Conservation (phyloP, 2,888 invertebrate species). For the Acronicta alni region DNA sequence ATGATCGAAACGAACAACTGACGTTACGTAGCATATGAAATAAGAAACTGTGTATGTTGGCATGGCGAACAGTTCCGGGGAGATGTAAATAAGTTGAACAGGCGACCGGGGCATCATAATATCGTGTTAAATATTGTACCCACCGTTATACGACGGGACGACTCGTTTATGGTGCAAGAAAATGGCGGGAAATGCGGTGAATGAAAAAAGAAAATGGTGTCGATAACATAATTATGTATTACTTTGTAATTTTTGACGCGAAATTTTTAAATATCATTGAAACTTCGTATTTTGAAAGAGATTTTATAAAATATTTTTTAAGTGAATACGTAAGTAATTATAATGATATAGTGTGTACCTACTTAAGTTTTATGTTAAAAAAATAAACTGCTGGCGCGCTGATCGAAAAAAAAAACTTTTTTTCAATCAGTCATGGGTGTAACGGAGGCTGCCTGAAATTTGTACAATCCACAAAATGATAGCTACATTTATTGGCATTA, state of each 20-base stretch:
- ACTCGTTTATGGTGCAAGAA: constrained; percentile 35
- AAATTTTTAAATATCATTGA: no score
- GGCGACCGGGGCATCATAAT: constrained; percentile 32
- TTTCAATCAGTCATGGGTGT: no score
- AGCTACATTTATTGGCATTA: background rate
- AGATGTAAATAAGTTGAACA: constrained; percentile 49
- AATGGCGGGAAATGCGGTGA: constrained; percentile 18
- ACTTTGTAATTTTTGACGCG: no score
- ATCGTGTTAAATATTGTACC: constrained; percentile 44
- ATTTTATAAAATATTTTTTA: no score
- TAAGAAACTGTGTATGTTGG: no score
- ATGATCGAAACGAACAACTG: constrained; percentile 19
- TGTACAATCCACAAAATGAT: background rate
- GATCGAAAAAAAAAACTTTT: no score
- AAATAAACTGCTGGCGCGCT: no score
- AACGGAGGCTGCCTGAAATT: background rate
- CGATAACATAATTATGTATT: no score
- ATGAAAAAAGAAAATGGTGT: constrained; percentile 34
- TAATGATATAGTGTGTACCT: no score
- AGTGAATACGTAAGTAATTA: no score
- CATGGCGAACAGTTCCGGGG: constrained; percentile 42
- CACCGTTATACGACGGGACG: constrained; percentile 4
- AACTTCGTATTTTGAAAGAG: no score
- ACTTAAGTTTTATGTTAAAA: no score
- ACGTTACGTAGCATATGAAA: constrained; percentile 30